Conservation (phyloP, 2,797 vertebrate genomes). For the Iguana delicatissima region DNA sequence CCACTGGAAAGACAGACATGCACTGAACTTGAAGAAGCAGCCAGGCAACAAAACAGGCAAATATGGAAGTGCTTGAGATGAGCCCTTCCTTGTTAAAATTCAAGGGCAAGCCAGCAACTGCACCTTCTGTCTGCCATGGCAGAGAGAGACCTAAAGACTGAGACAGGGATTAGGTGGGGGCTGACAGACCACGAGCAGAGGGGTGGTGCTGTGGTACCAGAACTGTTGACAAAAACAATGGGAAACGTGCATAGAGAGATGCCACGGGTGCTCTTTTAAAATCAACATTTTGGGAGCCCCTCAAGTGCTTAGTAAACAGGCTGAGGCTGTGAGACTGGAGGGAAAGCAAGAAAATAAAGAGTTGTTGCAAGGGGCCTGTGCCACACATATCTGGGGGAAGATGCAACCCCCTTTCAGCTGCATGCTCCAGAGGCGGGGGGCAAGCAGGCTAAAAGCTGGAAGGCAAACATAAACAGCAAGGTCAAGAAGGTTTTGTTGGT, state of each 20-base stretch:
- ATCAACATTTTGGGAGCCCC: background rate
- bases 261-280: background rate
- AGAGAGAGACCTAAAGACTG: constrained; percentile 29
- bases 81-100: constrained; percentile 28
- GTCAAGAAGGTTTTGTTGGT: background rate
- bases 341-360: background rate
- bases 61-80: constrained; percentile 47
- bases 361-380: background rate
- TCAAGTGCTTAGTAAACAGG: background rate
- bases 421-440: background rate
- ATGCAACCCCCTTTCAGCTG: background rate
- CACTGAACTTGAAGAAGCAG: background rate
- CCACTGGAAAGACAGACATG: constrained; percentile 30
- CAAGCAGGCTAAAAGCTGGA: background rate
- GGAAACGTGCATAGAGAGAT: too few relatives aligned
- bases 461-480: background rate
- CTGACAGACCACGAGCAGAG: too few relatives aligned
- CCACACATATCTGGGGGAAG: background rate
- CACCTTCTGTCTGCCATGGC: constrained; percentile 63
- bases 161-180: background rate
- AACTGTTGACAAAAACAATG: background rate
- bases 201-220: background rate
- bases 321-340: background rate
- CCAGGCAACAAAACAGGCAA: constrained; percentile 45
- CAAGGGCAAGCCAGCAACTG: constrained; percentile 56